These are phyloP conservation scores for Hemitrygon akajei DNA, from an alignment of 2,797 vertebrate genomes.

Conservation along the genomic window DNA sequence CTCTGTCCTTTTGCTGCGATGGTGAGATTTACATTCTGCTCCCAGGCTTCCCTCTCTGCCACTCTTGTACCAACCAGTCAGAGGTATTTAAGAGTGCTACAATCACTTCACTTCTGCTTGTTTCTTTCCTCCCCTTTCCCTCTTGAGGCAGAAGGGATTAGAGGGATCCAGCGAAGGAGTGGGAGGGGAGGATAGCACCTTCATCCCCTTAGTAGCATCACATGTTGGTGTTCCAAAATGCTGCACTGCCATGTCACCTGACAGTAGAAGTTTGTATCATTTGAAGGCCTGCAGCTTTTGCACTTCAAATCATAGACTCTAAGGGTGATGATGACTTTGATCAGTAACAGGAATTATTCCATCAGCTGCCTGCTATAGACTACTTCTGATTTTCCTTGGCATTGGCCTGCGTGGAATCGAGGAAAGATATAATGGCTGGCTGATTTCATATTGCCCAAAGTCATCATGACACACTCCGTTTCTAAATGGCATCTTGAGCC, in stretches of 20 bases:
- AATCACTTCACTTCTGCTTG: constrained; percentile 15
- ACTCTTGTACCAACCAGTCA: constrained; percentile 33
- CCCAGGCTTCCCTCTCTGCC: constrained; percentile 23
- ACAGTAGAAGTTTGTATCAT: background rate
- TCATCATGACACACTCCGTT: background rate
- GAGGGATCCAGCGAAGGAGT: background rate
- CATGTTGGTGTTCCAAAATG: background rate
- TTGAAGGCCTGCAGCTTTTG: background rate
- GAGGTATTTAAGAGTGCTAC: constrained; percentile 34
- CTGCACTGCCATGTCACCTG: constrained; percentile 5
- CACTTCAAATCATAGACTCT: background rate
- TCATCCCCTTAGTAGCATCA: background rate
- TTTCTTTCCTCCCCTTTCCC: background rate
- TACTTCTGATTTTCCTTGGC: background rate
- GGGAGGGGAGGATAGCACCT: background rate
- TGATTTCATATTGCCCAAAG: background rate
- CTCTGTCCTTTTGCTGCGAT: constrained; percentile 30
- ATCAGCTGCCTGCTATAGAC: background rate
- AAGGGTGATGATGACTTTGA: background rate
- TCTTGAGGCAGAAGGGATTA: background rate
- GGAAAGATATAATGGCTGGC: background rate
- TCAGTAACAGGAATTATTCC: background rate
- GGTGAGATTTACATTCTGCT: constrained; percentile 31
- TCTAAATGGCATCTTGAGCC: background rate
- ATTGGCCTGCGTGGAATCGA: background rate